phyloP scores from a whole-genome alignment of 2,888 invertebrate species.

The Eurois occulta region DNA sequence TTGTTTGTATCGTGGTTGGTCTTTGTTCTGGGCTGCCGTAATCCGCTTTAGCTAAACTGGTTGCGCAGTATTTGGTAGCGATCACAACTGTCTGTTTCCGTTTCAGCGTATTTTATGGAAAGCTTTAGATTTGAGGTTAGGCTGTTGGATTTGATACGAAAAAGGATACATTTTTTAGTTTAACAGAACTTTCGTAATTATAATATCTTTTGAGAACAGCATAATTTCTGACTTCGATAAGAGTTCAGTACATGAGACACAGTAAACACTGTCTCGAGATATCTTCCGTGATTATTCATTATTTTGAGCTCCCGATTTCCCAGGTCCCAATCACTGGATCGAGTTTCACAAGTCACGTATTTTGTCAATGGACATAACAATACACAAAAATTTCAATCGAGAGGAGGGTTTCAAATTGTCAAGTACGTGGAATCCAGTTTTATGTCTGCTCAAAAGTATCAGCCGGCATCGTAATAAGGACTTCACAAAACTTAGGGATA shows the following conservation, averaged over 20 bases:
- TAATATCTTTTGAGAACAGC: neutral
- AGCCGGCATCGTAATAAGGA: too few species aligned
- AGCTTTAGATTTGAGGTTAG: conserved; percentile 14
- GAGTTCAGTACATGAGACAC: neutral
- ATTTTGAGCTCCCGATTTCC: too few species aligned
- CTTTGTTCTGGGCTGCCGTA: neutral
- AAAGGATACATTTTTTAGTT: neutral
- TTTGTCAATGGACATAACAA: too few species aligned
- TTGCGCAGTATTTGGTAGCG: conserved; percentile 18
- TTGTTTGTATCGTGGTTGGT: conserved; percentile 13
- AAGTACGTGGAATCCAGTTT: too few species aligned
- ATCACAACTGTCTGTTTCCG: conserved; percentile 6
- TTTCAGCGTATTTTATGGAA: conserved; percentile 1
- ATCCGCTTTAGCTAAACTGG: conserved; percentile 27
- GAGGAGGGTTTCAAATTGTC: too few species aligned
- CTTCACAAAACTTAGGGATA: too few species aligned
- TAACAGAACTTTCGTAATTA: neutral
- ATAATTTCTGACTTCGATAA: neutral
- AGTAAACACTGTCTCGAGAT: too few species aligned
- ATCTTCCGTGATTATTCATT: too few species aligned
- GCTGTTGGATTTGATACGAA: neutral
- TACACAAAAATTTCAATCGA: too few species aligned
- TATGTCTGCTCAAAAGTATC: too few species aligned
- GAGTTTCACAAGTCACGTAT: too few species aligned
- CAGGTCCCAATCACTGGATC: too few species aligned